phyloP scores from a whole-genome alignment of 2,888 invertebrate genomes.

The Pheosia gnoma region DNA sequence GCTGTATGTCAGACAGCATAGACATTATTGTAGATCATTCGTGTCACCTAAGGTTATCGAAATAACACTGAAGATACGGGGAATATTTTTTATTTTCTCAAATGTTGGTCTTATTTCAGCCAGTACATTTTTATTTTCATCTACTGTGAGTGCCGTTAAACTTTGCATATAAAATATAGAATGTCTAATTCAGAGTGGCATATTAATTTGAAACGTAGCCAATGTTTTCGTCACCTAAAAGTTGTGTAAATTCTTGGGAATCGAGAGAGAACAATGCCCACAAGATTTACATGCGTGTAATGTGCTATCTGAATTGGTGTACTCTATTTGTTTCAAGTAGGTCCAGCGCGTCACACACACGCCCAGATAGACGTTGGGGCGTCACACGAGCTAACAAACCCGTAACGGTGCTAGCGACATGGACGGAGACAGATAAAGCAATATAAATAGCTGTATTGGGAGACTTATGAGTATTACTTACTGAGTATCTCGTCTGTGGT shows the following conservation, averaged over 20 bases:
- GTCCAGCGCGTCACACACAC: conserved; percentile 16
- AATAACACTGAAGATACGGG: neutral
- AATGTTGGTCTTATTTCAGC: conserved; percentile 15
- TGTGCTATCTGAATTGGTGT: neutral
- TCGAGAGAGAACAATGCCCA: neutral
- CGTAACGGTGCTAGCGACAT: conserved; percentile 38
- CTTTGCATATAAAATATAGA: conserved; percentile 25
- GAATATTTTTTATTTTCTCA: neutral
- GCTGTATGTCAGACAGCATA: too few species aligned
- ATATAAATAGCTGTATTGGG: conserved; percentile 53
- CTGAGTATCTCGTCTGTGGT: conserved; percentile 33
- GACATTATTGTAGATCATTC: neutral
- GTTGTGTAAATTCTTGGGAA: conserved; percentile 9
- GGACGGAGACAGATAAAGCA: conserved; percentile 48
- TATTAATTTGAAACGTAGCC: conserved; percentile 32
- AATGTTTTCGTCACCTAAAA: neutral
- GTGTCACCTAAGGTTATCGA: neutral
- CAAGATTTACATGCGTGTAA: too few species aligned
- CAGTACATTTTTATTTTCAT: conserved; percentile 15
- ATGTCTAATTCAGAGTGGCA: conserved; percentile 29
- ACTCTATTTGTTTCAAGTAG: conserved; percentile 20
- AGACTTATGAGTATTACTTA: conserved; percentile 18
- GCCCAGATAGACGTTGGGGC: conserved; percentile 32
- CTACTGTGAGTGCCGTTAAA: conserved; percentile 17
- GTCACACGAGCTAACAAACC: conserved; percentile 24